Percentiles rank a stretch among this genome's conserved stretches.
Evolutionary conservation across 2,888 invertebrate species (phyloP).

Genomic region (Ormyrus pomaceus): DNA sequence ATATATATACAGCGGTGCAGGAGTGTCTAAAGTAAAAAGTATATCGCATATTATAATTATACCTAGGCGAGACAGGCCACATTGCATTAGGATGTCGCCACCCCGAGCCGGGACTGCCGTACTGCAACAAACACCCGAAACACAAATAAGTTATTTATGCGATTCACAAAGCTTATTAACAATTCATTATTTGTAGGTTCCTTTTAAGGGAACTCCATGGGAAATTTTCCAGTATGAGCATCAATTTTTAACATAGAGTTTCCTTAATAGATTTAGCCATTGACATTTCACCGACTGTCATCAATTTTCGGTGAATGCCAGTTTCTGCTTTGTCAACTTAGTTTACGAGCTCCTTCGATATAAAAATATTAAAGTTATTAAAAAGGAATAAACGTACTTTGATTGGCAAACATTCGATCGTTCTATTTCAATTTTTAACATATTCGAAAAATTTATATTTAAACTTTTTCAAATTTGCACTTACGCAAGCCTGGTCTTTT

Average conservation of each 20-base stretch:
- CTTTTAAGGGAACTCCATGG: conserved; percentile 2
- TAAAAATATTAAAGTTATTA: neutral
- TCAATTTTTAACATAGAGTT: neutral
- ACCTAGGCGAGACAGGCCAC: conserved; percentile 57
- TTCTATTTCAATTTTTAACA: no score
- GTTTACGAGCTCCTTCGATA: conserved; percentile 5
- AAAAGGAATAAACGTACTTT: neutral
- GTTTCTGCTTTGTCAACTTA: conserved; percentile 2
- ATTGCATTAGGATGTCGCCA: conserved; percentile 83
- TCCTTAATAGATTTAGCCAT: conserved; percentile 11
- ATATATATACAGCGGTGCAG: conserved; percentile 56
- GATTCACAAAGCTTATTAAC: conserved; percentile 43
- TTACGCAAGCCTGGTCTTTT: neutral
- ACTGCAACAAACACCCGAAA: conserved; percentile 83
- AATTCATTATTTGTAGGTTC: conserved; percentile 24
- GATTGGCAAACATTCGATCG: no score
- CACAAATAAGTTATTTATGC: conserved; percentile 35
- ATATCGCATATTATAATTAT: conserved; percentile 50
- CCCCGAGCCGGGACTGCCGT: conserved; percentile 93
- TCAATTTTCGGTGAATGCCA: conserved; percentile 9
- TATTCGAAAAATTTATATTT: no score
- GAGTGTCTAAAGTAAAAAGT: conserved; percentile 58
- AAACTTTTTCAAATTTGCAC: neutral
- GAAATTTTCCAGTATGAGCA: no score
- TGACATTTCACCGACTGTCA: conserved; percentile 12